Evolutionary conservation across 2,888 invertebrate genomes (phyloP).

Genomic region (Hemaris fuciformis): DNA sequence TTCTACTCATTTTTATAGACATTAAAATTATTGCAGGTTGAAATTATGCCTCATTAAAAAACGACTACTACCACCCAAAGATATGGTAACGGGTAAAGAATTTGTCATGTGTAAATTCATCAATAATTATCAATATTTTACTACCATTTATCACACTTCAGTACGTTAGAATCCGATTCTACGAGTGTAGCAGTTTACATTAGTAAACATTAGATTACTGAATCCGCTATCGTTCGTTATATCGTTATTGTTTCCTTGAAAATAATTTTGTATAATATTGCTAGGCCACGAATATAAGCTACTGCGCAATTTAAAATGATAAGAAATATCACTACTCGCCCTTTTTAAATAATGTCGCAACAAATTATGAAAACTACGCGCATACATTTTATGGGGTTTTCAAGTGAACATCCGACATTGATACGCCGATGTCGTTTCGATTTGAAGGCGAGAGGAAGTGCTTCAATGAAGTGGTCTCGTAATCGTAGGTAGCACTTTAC

Average conservation of each 20-base stretch:
- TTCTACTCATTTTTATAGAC: too few species aligned
- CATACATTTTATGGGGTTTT: not conserved
- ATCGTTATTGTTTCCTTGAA: not conserved
- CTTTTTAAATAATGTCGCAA: not conserved
- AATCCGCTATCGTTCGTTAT: not conserved
- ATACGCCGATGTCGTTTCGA: not conserved
- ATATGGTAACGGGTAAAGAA: too few species aligned
- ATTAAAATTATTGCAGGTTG: too few species aligned
- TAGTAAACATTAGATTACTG: too few species aligned
- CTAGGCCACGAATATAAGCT: not conserved
- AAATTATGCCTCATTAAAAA: too few species aligned
- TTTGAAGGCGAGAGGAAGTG: not conserved
- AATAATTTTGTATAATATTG: not conserved
- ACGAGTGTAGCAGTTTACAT: not conserved
- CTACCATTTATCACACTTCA: not conserved
- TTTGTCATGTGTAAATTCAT: not conserved
- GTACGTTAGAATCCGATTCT: not conserved
- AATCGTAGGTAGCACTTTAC: not conserved
- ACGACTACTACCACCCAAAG: too few species aligned
- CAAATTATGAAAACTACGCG: not conserved
- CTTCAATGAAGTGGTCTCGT: not conserved
- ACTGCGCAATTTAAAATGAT: not conserved
- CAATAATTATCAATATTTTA: not conserved
- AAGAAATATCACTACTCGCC: not conserved
- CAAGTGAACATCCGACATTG: not conserved